A percentile compares a stretch with the other conserved stretches of the same genome.
phyloP scores from a whole-genome alignment of 2,113 vertebrate species.

The Caranx ignobilis region DNA sequence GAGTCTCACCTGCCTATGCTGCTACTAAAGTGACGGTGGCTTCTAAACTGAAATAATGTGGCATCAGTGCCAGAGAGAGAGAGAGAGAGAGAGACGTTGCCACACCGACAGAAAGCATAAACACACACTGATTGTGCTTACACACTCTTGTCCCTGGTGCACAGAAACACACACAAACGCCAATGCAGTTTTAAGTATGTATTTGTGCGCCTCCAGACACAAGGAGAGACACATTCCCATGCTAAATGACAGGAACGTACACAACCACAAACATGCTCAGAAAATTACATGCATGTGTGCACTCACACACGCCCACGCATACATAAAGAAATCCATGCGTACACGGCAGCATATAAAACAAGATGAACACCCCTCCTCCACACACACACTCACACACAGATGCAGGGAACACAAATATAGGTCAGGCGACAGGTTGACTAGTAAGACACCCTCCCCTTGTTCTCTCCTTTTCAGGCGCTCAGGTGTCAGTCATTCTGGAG shows the following conservation, averaged over 20 bases:
- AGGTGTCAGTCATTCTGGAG: constrained; percentile 54
- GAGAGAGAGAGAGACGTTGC: constrained; percentile 49
- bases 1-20: constrained; percentile 52
- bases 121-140: constrained; percentile 76
- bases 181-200: constrained; percentile 28
- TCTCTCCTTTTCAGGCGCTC: constrained; percentile 41
- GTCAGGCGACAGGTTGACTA: constrained; percentile 75
- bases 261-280: constrained; percentile 5
- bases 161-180: constrained; percentile 52
- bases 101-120: constrained; percentile 76
- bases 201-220: constrained; percentile 44
- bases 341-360: not conserved
- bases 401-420: constrained; percentile 71
- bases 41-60: constrained; percentile 68
- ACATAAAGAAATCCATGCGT: constrained; percentile 18
- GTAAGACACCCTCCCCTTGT: constrained; percentile 38
- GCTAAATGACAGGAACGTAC: constrained; percentile 40
- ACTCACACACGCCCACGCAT: constrained; percentile 17
- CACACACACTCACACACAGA: constrained; percentile 13
- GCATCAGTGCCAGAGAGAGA: constrained; percentile 47
- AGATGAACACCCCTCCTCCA: constrained; percentile 19
- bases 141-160: constrained; percentile 40
- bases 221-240: constrained; percentile 17
- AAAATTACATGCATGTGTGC: constrained; percentile 47
- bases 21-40: constrained; percentile 53